These are phyloP conservation scores for Julus scandinavius DNA, from an alignment of 2,888 invertebrate genomes.

Conservation along the genomic window DNA sequence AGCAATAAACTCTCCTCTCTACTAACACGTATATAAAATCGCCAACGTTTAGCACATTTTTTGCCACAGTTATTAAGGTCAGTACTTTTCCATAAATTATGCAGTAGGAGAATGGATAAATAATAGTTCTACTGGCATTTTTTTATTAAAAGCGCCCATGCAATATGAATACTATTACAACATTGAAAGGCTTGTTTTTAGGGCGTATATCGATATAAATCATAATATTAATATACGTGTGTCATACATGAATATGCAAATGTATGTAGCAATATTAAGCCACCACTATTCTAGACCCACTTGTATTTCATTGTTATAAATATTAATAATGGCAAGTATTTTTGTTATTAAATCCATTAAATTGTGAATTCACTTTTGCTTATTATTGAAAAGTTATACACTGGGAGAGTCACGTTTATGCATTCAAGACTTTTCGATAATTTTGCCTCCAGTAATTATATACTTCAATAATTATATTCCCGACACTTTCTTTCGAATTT, in stretches of 20 bases:
- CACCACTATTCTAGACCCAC: too few species aligned
- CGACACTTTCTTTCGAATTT: too few species aligned
- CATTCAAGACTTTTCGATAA: too few species aligned
- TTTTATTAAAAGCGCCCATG: background rate
- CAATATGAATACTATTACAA: background rate
- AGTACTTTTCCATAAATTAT: background rate
- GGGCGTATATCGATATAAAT: background rate
- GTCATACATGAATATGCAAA: background rate
- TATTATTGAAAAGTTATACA: background rate
- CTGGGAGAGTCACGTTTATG: background rate
- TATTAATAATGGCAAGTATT: background rate
- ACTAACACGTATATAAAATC: background rate
- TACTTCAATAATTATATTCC: too few species aligned
- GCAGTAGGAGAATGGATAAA: background rate
- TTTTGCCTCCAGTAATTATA: too few species aligned
- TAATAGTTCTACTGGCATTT: background rate
- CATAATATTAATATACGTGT: background rate
- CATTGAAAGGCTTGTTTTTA: background rate
- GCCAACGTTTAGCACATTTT: background rate
- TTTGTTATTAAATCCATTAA: background rate
- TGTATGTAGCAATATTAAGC: too few species aligned
- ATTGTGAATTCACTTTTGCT: too few species aligned
- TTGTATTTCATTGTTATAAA: background rate
- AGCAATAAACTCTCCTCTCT: background rate
- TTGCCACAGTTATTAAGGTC: background rate